Conservation (phyloP, 2,797 vertebrate genomes). For the Protosalanx chinensis region DNA sequence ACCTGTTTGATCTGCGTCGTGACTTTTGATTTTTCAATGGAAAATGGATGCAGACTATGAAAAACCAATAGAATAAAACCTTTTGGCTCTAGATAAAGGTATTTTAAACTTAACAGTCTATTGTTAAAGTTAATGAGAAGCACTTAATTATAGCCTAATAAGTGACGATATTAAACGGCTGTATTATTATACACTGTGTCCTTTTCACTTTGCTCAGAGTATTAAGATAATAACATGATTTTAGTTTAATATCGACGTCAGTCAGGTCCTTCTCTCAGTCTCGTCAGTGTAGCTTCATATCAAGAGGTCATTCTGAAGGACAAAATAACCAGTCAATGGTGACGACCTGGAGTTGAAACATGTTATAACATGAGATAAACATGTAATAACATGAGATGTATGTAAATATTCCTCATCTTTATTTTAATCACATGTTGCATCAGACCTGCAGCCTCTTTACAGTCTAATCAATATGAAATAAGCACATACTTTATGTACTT, state of each 20-base stretch:
- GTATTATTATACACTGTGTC: too few species aligned
- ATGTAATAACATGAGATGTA: neutral
- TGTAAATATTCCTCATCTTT: neutral
- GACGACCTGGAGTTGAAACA: neutral
- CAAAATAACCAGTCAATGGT: slow-evolving; percentile 38
- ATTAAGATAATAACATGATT: too few species aligned
- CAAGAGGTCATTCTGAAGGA: slow-evolving; percentile 87
- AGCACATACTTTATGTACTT: slow-evolving; percentile 18
- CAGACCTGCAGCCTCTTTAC: neutral
- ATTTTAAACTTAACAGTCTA: neutral
- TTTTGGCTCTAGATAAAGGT: neutral
- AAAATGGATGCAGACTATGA: slow-evolving; percentile 1
- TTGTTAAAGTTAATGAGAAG: neutral
- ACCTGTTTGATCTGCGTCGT: slow-evolving; percentile 77
- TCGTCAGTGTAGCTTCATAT: slow-evolving; percentile 35
- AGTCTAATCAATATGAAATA: neutral
- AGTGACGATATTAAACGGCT: neutral
- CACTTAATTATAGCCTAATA: neutral
- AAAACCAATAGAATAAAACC: too few species aligned
- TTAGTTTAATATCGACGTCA: slow-evolving; percentile 5
- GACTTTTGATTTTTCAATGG: slow-evolving; percentile 56
- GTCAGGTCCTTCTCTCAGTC: slow-evolving; percentile 31
- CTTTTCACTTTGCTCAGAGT: too few species aligned
- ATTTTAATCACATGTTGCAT: neutral
- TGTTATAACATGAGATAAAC: too few species aligned